Conservation (phyloP, 2,888 invertebrate species). For the Synanthedon formicaeformis region DNA sequence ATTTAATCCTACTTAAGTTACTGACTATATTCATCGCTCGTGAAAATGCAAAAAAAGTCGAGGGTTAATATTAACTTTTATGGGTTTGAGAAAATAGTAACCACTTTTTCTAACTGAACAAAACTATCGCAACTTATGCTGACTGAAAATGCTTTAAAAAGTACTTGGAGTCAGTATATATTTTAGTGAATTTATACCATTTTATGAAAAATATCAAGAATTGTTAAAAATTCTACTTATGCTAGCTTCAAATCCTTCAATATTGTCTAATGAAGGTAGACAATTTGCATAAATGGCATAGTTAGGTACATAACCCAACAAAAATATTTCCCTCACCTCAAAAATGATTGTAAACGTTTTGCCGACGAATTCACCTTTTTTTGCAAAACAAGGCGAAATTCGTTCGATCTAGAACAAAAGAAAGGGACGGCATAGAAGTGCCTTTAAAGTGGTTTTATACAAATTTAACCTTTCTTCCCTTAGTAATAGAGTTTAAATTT, state of each 20-base stretch:
- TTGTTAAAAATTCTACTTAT: background rate
- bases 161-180: background rate
- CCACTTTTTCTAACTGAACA: too few species aligned
- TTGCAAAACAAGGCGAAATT: conserved; percentile 23
- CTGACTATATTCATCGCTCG: too few species aligned
- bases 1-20: too few species aligned
- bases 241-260: background rate
- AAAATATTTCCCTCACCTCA: background rate
- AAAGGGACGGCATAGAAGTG: conserved; percentile 3
- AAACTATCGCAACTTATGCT: background rate
- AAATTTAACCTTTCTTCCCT: background rate
- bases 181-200: background rate
- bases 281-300: background rate
- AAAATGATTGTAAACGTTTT: background rate
- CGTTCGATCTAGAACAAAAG: conserved; percentile 39
- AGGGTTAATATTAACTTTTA: too few species aligned
- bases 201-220: background rate
- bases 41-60: too few species aligned
- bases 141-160: background rate
- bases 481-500: background rate
- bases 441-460: background rate
- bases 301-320: background rate
- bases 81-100: too few species aligned
- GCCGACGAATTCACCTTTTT: background rate
- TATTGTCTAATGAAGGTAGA: background rate